Conservation (phyloP, 1,140 invertebrate genomes). For the Campodea augens region DNA sequence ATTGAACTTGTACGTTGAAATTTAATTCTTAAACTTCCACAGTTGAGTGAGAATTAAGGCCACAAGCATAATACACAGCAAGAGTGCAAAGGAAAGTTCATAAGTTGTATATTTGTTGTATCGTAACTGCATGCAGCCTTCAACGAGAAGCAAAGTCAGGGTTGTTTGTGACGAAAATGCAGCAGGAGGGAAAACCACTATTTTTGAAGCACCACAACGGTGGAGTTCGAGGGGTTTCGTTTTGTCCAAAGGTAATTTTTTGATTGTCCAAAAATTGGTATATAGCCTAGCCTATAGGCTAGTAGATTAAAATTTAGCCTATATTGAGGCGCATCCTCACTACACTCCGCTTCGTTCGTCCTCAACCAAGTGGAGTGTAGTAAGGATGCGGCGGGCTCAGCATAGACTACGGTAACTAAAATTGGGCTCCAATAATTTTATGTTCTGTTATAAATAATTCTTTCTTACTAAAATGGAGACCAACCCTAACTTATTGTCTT, state of each 20-base stretch:
- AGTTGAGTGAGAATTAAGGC: too few species aligned
- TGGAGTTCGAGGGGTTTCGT: slow-evolving; percentile 28
- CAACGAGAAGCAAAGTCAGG: too few species aligned
- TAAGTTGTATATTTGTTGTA: too few species aligned
- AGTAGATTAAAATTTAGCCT: neutral
- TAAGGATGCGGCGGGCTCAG: too few species aligned
- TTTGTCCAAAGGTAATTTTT: slow-evolving; percentile 26
- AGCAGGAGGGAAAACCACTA: slow-evolving; percentile 27
- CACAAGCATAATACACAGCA: too few species aligned
- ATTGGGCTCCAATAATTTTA: too few species aligned
- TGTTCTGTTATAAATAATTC: slow-evolving; percentile 1
- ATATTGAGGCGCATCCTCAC: neutral
- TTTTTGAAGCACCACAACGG: slow-evolving; percentile 28
- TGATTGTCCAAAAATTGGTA: slow-evolving; percentile 3
- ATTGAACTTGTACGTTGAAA: too few species aligned
- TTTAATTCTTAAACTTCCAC: too few species aligned
- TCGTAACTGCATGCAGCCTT: too few species aligned
- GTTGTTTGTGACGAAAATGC: too few species aligned
- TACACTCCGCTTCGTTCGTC: neutral
- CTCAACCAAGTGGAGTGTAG: neutral
- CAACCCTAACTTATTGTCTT: slow-evolving; percentile 4
- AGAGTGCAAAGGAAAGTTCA: too few species aligned
- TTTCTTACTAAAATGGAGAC: neutral
- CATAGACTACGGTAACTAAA: neutral
- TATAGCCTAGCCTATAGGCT: neutral